Evolutionary conservation across 2,113 vertebrate genomes (phyloP).

Genomic region (Cochlearius cochlearius): DNA sequence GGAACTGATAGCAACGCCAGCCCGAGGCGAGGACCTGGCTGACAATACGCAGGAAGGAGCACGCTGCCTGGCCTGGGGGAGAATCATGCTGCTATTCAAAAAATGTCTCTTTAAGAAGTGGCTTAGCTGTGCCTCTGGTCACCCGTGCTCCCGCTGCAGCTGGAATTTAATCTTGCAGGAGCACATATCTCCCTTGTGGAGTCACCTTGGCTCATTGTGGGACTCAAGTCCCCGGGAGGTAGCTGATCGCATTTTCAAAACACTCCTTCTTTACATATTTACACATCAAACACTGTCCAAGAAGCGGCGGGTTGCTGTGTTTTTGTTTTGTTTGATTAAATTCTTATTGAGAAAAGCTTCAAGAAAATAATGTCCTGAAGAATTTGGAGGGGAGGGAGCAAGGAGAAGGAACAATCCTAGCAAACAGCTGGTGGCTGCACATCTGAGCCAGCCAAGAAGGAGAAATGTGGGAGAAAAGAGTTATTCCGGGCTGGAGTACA

Average conservation of each 20-base stretch:
- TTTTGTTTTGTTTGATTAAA: conserved; percentile 67
- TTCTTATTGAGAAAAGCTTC: conserved; percentile 53
- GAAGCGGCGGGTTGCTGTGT: conserved; percentile 32
- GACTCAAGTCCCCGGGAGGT: conserved; percentile 31
- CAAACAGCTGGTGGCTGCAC: conserved; percentile 61
- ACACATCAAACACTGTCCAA: conserved; percentile 64
- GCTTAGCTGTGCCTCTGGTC: conserved; percentile 20
- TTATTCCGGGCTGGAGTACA: conserved; percentile 42
- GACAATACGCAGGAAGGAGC: neutral
- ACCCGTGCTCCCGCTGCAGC: neutral
- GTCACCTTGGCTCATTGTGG: conserved; percentile 36
- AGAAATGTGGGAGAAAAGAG: conserved; percentile 45
- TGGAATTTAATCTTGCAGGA: conserved; percentile 45
- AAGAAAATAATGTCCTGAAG: conserved; percentile 55
- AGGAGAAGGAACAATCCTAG: conserved; percentile 41
- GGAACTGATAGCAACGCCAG: neutral
- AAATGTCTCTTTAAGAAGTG: neutral
- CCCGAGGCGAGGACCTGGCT: rapidly evolving
- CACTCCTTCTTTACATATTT: conserved; percentile 63
- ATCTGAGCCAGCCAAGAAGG: conserved; percentile 29
- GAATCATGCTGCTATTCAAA: neutral
- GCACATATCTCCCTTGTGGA: neutral
- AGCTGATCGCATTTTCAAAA: conserved; percentile 38
- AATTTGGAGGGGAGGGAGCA: conserved; percentile 13
- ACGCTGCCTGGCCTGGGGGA: neutral